Conservation (phyloP, 64 coral and sea anemone genomes). For the Stichodactyla helianthus region DNA sequence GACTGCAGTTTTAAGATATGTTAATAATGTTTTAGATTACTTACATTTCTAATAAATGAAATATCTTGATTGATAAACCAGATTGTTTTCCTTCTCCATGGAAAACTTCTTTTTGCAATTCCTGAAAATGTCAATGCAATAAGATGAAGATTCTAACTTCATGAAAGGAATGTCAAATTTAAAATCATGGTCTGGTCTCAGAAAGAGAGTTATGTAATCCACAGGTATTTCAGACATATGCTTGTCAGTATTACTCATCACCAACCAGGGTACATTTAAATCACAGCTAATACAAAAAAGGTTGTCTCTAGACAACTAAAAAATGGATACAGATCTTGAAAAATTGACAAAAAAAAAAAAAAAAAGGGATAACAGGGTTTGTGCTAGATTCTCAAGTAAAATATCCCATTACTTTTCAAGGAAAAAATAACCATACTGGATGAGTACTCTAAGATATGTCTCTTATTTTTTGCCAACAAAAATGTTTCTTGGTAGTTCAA, state of each 20-base stretch:
- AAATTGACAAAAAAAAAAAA: no score
- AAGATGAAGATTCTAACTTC: not conserved
- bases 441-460: no score
- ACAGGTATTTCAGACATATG: conserved; percentile 37
- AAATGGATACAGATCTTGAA: no score
- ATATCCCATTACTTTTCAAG: no score
- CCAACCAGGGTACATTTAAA: not conserved
- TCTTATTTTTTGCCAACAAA: no score
- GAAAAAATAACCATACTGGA: no score
- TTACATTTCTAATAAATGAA: not conserved
- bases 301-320: no score
- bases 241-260: conserved; percentile 21
- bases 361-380: no score
- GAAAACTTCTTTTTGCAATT: not conserved
- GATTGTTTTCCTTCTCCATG: not conserved
- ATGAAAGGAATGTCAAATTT: not conserved
- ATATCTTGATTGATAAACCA: not conserved
- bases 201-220: conserved; percentile 33
- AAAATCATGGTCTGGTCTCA: not conserved
- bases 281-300: not conserved
- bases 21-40: not conserved
- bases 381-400: no score
- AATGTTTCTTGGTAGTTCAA: no score
- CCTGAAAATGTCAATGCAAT: not conserved
- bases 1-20: no score